Percentiles rank a stretch among this genome's conserved stretches.
These are phyloP conservation scores for Corythornis leucogaster DNA, from an alignment of 2,797 vertebrate species.

Conservation along the genomic window DNA sequence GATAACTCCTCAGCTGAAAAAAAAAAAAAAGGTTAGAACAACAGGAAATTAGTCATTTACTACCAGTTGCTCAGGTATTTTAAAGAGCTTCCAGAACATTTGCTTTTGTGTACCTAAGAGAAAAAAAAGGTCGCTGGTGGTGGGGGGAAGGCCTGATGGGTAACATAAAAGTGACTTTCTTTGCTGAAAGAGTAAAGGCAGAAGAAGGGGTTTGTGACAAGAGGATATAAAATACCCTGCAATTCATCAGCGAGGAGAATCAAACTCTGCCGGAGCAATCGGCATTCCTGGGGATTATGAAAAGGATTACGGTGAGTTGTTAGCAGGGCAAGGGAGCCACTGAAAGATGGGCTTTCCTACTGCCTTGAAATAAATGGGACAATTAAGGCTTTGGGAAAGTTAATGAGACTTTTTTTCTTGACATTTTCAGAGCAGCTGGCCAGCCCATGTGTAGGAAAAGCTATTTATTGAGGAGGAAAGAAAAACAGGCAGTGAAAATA, in stretches of 20 bases:
- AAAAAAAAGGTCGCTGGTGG: neutral
- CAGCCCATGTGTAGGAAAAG: neutral
- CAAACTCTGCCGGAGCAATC: conserved; percentile 55
- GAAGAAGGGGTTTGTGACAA: conserved; percentile 69
- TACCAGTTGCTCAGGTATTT: conserved; percentile 73
- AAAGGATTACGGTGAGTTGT: conserved; percentile 76
- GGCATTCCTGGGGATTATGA: conserved; percentile 76
- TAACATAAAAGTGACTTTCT: conserved; percentile 75
- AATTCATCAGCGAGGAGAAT: conserved; percentile 73
- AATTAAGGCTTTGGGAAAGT: conserved; percentile 76
- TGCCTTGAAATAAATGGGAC: conserved; percentile 75
- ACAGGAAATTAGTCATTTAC: conserved; percentile 72
- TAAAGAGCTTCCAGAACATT: conserved; percentile 65
- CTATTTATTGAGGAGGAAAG: neutral
- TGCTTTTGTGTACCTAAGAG: conserved; percentile 64
- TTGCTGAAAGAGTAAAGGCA: conserved; percentile 73
- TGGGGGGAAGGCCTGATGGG: conserved; percentile 12
- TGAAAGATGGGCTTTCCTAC: conserved; percentile 77
- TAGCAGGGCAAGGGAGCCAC: conserved; percentile 70
- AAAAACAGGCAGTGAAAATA: conserved; percentile 36
- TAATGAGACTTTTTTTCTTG: conserved; percentile 54
- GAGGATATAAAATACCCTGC: conserved; percentile 76
- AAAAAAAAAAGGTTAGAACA: conserved; percentile 3
- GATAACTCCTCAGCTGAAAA: neutral
- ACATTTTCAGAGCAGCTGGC: conserved; percentile 64